These are phyloP conservation scores for Thamnophis sirtalis DNA, from an alignment of 2,113 vertebrate genomes.

Conservation along the genomic window DNA sequence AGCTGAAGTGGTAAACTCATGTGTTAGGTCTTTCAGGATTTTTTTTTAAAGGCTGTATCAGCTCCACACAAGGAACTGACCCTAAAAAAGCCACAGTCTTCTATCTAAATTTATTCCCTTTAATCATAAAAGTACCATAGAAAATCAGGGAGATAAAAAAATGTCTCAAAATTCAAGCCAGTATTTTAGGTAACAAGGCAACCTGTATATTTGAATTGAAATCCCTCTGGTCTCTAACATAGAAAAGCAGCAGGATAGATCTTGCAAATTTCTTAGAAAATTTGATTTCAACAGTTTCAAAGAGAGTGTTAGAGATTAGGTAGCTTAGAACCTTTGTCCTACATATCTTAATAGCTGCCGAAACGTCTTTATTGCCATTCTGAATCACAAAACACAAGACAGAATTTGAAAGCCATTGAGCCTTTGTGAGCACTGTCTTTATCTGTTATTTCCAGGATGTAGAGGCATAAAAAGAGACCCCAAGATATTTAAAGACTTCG, in stretches of 20 bases:
- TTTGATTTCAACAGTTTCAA: background rate
- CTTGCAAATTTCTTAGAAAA: background rate
- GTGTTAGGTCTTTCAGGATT: background rate
- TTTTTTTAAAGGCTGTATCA: background rate
- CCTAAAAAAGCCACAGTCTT: background rate
- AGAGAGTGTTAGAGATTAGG: background rate
- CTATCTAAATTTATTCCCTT: background rate
- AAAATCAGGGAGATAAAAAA: background rate
- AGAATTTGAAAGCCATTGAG: background rate
- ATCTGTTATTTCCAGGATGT: background rate
- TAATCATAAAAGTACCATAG: background rate
- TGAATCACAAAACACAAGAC: background rate
- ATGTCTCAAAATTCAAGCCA: background rate
- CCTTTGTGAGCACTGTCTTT: background rate
- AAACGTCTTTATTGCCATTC: background rate
- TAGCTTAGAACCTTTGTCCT: background rate
- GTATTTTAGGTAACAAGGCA: background rate
- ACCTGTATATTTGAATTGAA: background rate
- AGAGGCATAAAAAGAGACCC: background rate
- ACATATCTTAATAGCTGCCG: background rate
- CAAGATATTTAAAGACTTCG: background rate
- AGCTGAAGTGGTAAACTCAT: background rate
- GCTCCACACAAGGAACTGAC: background rate
- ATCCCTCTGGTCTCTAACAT: background rate
- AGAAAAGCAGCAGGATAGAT: background rate